Conservation (phyloP, 2,113 vertebrate genomes). For the Austrofundulus limnaeus region DNA sequence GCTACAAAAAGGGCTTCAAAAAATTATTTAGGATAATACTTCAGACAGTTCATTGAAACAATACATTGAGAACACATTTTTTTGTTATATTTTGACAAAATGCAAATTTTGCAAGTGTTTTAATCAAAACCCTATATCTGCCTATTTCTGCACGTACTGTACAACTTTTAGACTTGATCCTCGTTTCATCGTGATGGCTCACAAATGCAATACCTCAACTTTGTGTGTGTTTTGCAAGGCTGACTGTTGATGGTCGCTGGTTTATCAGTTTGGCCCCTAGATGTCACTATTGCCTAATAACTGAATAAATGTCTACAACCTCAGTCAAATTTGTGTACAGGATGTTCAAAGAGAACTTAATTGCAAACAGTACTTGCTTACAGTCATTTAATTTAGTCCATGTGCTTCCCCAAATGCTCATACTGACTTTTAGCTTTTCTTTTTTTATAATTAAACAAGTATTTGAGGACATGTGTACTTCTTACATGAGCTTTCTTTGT, state of each 20-base stretch:
- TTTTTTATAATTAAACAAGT: not conserved
- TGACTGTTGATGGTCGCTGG: not conserved
- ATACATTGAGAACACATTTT: no score
- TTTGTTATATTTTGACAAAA: no score
- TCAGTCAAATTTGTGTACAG: no score
- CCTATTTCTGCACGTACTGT: no score
- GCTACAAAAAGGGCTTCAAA: no score
- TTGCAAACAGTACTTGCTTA: conserved; percentile 29
- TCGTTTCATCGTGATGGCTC: no score
- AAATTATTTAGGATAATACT: no score
- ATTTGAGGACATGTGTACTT: not conserved
- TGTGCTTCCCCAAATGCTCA: conserved; percentile 14
- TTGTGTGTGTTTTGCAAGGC: not conserved
- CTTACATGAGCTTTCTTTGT: not conserved
- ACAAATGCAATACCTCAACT: not conserved
- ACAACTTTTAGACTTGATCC: no score
- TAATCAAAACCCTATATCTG: no score
- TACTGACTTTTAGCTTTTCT: not conserved
- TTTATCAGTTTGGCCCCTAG: conserved; percentile 33
- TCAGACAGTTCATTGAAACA: no score
- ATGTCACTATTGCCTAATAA: conserved; percentile 44
- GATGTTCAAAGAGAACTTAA: conserved; percentile 14
- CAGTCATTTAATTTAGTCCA: conserved; percentile 31
- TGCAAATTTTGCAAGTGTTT: no score
- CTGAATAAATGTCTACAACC: no score